Percentiles rank a stretch among this genome's conserved stretches.
phyloP scores from a whole-genome alignment of 2,113 vertebrate species.

The Odontesthes bonariensis region DNA sequence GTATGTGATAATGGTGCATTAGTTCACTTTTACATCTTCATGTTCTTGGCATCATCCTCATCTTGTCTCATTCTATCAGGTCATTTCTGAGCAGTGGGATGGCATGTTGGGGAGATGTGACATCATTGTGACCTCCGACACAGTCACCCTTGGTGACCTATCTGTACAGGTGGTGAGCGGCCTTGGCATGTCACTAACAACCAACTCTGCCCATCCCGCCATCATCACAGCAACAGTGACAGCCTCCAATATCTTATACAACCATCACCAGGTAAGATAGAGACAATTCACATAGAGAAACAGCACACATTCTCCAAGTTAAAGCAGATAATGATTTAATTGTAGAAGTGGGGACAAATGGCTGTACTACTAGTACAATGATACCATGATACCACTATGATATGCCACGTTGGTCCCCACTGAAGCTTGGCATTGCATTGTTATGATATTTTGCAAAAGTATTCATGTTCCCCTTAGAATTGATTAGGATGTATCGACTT shows the following conservation, averaged over 20 bases:
- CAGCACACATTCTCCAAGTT: neutral
- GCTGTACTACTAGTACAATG: too few species aligned
- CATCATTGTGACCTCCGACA: constrained; percentile 76
- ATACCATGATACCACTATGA: too few species aligned
- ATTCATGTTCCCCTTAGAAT: too few species aligned
- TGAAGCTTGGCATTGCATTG: too few species aligned
- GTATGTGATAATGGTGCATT: constrained; percentile 47
- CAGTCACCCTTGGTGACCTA: constrained; percentile 74
- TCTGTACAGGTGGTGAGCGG: constrained; percentile 79
- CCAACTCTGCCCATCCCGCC: constrained; percentile 65
- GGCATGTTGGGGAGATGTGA: constrained; percentile 78
- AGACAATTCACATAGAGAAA: neutral
- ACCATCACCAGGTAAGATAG: constrained; percentile 73
- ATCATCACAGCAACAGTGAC: constrained; percentile 77
- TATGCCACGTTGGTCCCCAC: too few species aligned
- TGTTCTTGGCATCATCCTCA: neutral
- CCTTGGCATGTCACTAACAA: constrained; percentile 72
- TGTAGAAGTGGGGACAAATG: too few species aligned
- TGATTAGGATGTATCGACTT: too few species aligned
- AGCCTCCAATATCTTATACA: constrained; percentile 76
- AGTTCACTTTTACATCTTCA: neutral
- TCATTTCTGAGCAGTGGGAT: constrained; percentile 81
- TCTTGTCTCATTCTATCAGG: constrained; percentile 38
- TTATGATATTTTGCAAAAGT: too few species aligned
- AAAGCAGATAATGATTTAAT: too few species aligned